A percentile compares a stretch with the other conserved stretches of the same genome.
phyloP scores from a whole-genome alignment of 2,113 vertebrate species.

The Pavo muticus region DNA sequence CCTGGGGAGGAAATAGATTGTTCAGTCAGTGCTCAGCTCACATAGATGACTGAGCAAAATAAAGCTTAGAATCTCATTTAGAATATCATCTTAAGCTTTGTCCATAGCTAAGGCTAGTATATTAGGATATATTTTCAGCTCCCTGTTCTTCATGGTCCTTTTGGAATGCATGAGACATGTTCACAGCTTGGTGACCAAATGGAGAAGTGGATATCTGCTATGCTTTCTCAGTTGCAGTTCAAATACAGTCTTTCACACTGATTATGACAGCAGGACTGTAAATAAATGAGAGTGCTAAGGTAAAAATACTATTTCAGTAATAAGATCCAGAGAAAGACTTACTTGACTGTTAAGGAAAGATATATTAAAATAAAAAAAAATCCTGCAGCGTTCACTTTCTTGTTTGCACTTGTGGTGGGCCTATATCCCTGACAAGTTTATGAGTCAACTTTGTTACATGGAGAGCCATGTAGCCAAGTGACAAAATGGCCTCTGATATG shows the following conservation, averaged over 20 bases:
- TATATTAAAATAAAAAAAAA: neutral
- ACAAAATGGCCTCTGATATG: neutral
- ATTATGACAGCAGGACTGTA: neutral
- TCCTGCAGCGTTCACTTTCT: neutral
- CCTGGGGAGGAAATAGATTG: slow-evolving; percentile 76
- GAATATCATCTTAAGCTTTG: slow-evolving; percentile 13
- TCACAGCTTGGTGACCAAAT: neutral
- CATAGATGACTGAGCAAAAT: slow-evolving; percentile 11
- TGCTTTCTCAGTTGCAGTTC: neutral
- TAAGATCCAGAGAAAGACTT: neutral
- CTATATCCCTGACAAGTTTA: neutral
- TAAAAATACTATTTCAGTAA: neutral
- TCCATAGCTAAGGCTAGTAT: slow-evolving; percentile 34
- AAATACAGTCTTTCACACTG: neutral
- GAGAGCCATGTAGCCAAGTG: neutral
- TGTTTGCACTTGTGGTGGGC: neutral
- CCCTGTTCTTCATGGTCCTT: slow-evolving; percentile 27
- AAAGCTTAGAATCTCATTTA: slow-evolving; percentile 40
- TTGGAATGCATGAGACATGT: slow-evolving; percentile 12
- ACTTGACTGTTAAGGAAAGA: neutral
- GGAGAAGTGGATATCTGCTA: slow-evolving; percentile 22
- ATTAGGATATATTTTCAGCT: slow-evolving; percentile 52
- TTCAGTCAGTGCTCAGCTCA: neutral
- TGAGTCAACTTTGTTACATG: neutral
- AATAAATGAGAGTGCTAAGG: neutral